Percentiles rank a stretch among this genome's conserved stretches.
Conservation (phyloP, 2,113 vertebrate genomes). For the Platycercus adscitus region DNA sequence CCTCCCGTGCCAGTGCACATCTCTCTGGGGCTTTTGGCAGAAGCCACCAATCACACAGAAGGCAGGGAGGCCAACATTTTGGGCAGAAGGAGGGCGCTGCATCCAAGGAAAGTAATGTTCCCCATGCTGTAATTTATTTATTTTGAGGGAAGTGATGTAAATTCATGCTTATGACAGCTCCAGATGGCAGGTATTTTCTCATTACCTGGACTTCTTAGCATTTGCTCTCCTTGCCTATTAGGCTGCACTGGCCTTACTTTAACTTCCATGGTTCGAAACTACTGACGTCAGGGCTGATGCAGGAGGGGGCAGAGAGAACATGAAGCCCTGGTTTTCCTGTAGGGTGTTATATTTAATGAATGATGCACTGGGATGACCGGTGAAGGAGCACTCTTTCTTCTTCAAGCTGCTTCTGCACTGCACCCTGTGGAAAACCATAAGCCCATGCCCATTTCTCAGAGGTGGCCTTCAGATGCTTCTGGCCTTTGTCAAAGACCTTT, state of each 20-base stretch:
- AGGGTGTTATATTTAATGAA: slow-evolving; percentile 18
- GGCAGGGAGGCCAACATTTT: background rate
- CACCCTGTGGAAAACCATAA: background rate
- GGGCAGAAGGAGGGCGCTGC: background rate
- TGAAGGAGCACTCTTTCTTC: background rate
- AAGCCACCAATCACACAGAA: background rate
- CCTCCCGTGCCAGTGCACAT: fast-evolving
- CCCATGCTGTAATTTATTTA: slow-evolving; percentile 19
- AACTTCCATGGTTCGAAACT: background rate
- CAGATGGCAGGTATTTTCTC: slow-evolving; percentile 50
- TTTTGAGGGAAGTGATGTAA: slow-evolving; percentile 4
- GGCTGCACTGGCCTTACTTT: background rate
- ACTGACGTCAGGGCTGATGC: background rate
- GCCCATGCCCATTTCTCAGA: background rate
- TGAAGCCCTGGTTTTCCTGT: background rate
- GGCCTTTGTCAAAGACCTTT: background rate
- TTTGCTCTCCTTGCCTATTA: background rate
- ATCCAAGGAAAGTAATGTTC: background rate
- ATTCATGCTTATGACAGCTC: slow-evolving; percentile 38
- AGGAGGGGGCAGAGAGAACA: background rate
- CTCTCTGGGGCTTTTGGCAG: background rate
- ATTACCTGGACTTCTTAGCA: background rate
- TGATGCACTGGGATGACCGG: slow-evolving; percentile 8
- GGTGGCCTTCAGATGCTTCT: background rate
- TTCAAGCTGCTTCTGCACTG: background rate